Conservation (phyloP, 1,140 invertebrate genomes). For the Nixonia krombeini region DNA sequence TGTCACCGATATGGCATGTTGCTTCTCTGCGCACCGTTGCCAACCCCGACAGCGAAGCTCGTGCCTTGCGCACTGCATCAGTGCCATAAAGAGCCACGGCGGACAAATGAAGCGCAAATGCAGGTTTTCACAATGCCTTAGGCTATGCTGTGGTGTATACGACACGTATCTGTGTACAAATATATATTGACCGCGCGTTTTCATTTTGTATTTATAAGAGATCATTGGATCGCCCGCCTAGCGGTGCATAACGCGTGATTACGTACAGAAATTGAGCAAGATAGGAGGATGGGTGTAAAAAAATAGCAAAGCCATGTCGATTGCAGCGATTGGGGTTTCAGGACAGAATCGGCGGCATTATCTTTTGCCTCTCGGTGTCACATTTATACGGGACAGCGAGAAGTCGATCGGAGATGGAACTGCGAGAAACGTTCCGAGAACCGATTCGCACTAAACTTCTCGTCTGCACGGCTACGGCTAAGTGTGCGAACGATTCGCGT, state of each 20-base stretch:
- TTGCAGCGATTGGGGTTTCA: conserved; percentile 38
- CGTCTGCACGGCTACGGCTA: conserved; percentile 44
- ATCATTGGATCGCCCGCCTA: no score
- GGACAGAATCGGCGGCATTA: conserved; percentile 48
- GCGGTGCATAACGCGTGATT: no score
- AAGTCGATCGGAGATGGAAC: conserved; percentile 54
- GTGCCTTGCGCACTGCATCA: conserved; percentile 32
- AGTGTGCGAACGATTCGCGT: conserved; percentile 43
- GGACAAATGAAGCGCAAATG: conserved; percentile 9
- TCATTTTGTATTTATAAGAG: no score
- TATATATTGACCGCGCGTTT: no score
- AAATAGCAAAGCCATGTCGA: no score
- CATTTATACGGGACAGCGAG: conserved; percentile 50
- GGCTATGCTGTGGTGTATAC: no score
- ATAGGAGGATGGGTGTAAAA: no score
- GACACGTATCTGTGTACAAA: background rate
- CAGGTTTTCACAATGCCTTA: conserved; percentile 14
- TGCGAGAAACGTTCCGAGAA: conserved; percentile 45
- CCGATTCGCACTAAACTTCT: conserved; percentile 50
- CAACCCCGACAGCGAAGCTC: conserved; percentile 38
- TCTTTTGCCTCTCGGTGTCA: conserved; percentile 40
- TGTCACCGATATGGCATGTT: conserved; percentile 68
- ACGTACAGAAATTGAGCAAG: no score
- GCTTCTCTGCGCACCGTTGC: conserved; percentile 46
- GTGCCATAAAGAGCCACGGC: conserved; percentile 50